phyloP scores from a whole-genome alignment of 92 coral and sea anemone genomes.

The Zoanthus solanderi region DNA sequence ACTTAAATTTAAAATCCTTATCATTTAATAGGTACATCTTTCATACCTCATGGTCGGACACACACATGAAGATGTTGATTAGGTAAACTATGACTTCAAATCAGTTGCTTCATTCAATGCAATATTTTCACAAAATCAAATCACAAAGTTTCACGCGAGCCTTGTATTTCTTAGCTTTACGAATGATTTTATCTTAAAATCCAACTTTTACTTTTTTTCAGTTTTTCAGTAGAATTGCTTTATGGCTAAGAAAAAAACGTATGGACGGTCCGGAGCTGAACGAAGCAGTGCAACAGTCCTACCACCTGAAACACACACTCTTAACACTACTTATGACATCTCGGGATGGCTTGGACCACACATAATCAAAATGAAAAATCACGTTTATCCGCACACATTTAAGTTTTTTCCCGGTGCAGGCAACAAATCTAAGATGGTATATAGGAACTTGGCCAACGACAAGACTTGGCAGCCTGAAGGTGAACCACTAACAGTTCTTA shows the following conservation, averaged over 20 bases:
- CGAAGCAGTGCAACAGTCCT: neutral
- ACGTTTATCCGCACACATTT: constrained; percentile 15
- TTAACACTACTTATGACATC: neutral
- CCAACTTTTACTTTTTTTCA: neutral
- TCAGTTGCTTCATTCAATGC: too few species aligned
- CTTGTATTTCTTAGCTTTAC: too few species aligned
- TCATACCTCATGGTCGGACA: too few species aligned
- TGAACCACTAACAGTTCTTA: constrained; percentile 5
- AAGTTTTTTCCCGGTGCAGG: constrained; percentile 49
- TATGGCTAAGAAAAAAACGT: neutral
- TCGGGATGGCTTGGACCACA: neutral
- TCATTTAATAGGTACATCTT: too few species aligned
- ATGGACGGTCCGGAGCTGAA: constrained; percentile 32
- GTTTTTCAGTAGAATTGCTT: constrained; percentile 46
- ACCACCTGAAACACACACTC: constrained; percentile 23
- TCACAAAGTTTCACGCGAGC: too few species aligned
- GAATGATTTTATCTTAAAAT: too few species aligned
- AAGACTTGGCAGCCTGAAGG: constrained; percentile 29
- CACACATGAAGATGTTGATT: too few species aligned
- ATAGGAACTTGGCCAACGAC: constrained; percentile 43
- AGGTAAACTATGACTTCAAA: too few species aligned
- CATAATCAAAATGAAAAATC: neutral
- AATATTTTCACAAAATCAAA: too few species aligned
- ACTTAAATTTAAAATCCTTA: too few species aligned
- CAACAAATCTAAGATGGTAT: constrained; percentile 26